Base-by-base conservation (phyloP, 2,888 invertebrate genomes). In the Papilio protenor region DNA sequence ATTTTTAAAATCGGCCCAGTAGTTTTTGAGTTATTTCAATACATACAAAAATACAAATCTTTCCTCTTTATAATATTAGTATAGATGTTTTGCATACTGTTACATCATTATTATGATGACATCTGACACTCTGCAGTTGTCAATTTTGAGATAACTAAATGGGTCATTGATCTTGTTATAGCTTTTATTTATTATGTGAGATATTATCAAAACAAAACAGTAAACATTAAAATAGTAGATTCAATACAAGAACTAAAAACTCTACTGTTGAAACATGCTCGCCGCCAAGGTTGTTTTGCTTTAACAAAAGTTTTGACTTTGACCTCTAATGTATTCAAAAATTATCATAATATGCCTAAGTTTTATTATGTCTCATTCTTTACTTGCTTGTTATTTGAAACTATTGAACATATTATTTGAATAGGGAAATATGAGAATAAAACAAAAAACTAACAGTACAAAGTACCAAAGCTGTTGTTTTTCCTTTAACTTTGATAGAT, bases 101-200 rank as follows among this genome's bases (percentile, higher is more conserved):
- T 72, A 81, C 57, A 77, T 79, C 64, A 80, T 73, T 72, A 64
- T 78, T 78, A 75, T 75, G 72, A 72, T 71, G 27, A 75, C 33
- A 66, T 75, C 64, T 77, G 73, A 73, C 77, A 75, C 55, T 71
- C 72, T 52, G 70, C 47, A 66, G 18, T 72, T 64, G 71, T 27
- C 71, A 72, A 47, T 75, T 66, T 10, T 71, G 52, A 12, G 70
- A 55, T 64, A 70, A 75, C 61, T 52, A 72, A n/a, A 74, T 72
- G 11, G 78, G 55, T 72, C 47, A 78, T 55, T 78, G 72, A 55
- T 73, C 78, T 75, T 33, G 5, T 40, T 70, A 71, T 23, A 40
- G 10, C 64, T 40, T 66, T 40, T 66, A 27, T 27, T 16, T 64
- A 61, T 61, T 64, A 69, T 21, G n/a, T 45, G 45, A 69, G 66